A percentile compares a stretch with the other conserved stretches of the same genome.
These are phyloP conservation scores for Hyperoplus immaculatus DNA, from an alignment of 2,797 vertebrate species.

Conservation along the genomic window DNA sequence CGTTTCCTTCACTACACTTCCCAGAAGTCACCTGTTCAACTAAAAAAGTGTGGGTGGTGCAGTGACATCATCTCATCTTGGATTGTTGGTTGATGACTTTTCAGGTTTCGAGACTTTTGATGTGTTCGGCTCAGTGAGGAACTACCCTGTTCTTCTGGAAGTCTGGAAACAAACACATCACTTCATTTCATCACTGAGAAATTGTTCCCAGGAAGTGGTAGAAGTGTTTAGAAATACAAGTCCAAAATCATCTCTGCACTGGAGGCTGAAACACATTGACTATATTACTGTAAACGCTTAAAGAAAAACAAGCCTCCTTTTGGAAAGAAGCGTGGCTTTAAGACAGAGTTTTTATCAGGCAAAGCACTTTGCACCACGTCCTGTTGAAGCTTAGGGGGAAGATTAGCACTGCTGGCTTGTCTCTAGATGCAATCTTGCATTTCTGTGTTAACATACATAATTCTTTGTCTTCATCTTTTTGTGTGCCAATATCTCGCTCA, in stretches of 20 bases:
- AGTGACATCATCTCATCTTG: conserved; percentile 21
- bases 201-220: conserved; percentile 44
- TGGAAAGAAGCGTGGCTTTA: not conserved
- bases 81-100: conserved; percentile 28
- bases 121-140: conserved; percentile 8
- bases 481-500: conserved; percentile 19
- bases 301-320: not conserved
- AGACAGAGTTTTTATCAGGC: not conserved
- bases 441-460: conserved; percentile 54
- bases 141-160: conserved; percentile 39
- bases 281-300: conserved; percentile 42
- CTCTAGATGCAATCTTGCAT: conserved; percentile 31
- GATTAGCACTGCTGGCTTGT: conserved; percentile 44
- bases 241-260: not conserved
- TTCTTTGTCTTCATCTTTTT: conserved; percentile 29
- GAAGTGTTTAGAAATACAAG: conserved; percentile 26
- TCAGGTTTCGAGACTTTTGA: conserved; percentile 43
- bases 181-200: conserved; percentile 7
- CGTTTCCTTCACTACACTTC: conserved; percentile 32
- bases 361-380: conserved; percentile 7
- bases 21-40: conserved; percentile 40
- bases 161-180: conserved; percentile 55
- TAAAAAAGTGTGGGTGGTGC: conserved; percentile 28
- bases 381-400: conserved; percentile 32
- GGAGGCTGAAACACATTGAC: conserved; percentile 24